A percentile compares a stretch with the other conserved stretches of the same genome.
phyloP scores from a whole-genome alignment of 2,888 invertebrate species.

The Parasteatoda lunata region DNA sequence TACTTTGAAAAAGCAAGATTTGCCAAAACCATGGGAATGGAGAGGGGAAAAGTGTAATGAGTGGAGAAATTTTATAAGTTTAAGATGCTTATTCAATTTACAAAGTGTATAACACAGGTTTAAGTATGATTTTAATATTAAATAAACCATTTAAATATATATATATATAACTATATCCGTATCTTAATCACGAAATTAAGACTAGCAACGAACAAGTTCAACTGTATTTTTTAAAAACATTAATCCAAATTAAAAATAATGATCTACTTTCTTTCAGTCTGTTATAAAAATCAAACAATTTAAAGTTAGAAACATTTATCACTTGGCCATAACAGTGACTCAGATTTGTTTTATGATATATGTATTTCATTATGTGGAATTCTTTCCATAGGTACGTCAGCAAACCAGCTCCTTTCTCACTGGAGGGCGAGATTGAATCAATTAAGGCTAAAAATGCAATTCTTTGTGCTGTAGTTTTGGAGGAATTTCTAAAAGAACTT shows the following conservation, averaged over 20 bases:
- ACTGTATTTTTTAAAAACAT: neutral
- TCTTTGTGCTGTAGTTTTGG: slow-evolving; percentile 89
- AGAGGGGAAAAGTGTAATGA: too few species aligned
- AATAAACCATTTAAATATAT: too few species aligned
- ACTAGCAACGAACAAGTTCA: too few species aligned
- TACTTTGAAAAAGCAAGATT: too few species aligned
- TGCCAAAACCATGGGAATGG: too few species aligned
- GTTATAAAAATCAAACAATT: neutral
- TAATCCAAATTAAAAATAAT: neutral
- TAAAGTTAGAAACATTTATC: too few species aligned
- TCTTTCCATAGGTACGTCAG: slow-evolving; percentile 68
- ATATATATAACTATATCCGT: too few species aligned
- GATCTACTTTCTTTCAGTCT: neutral
- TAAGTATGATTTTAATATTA: neutral
- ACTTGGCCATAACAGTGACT: too few species aligned
- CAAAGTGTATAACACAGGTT: neutral
- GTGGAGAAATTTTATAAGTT: neutral
- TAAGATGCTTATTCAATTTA: neutral
- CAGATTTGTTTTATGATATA: too few species aligned
- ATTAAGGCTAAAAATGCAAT: slow-evolving; percentile 76
- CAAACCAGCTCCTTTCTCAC: slow-evolving; percentile 67
- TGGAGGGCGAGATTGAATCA: slow-evolving; percentile 71
- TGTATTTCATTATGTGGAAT: too few species aligned
- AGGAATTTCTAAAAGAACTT: slow-evolving; percentile 96
- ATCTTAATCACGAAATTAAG: too few species aligned